Base-by-base conservation (phyloP, 2,797 vertebrate genomes). In the Schizothorax lantsangensis region DNA sequence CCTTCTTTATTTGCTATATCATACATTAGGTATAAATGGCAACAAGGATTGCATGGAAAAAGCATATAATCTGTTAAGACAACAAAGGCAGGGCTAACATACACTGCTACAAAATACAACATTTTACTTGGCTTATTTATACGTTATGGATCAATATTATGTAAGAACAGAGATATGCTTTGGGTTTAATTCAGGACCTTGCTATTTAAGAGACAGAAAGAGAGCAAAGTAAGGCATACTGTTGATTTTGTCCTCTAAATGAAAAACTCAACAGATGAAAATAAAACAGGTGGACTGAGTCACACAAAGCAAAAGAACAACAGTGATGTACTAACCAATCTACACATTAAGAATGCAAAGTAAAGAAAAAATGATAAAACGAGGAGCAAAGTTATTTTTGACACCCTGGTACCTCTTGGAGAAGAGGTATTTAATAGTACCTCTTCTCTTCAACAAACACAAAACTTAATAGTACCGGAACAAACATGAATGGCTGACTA, bases 1-100 rank as follows among this genome's bases (percentile, higher is more conserved):
- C 87, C 89, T 91, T 92, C 93, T 93, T 91, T 90, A 95, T 94
- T 95, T 94, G 94, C 92, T 94, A 93, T 95, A 95, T 95, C 90
- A 94, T 95, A 95, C 94, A 95, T 93, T 94, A 95, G 94, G 94
- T 95, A 95, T 94, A 95, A 94, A 95, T 95, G 85, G 40, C 43
- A 81, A 93, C 94, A 94, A 92, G 88, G 92, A 79, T 92, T 94
- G 95, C 94, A 93, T 91, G 92, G 92, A 92, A 69, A 93, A 93
- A 79, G 93, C 93, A 92, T 91, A 90, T 92, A 94, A 89, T 92
- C 87, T 59, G 91, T 93, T 93, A 89, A 93, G 93, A 92, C 72
- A 84, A 86, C 12, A 89, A 88, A 88, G 49, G 80, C 89, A 86
- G 86, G 90, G 93, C 85, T 90, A 91, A 94, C 88, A 91, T 84